phyloP scores from a whole-genome alignment of 2,113 vertebrate species.

The Lanius collurio region DNA sequence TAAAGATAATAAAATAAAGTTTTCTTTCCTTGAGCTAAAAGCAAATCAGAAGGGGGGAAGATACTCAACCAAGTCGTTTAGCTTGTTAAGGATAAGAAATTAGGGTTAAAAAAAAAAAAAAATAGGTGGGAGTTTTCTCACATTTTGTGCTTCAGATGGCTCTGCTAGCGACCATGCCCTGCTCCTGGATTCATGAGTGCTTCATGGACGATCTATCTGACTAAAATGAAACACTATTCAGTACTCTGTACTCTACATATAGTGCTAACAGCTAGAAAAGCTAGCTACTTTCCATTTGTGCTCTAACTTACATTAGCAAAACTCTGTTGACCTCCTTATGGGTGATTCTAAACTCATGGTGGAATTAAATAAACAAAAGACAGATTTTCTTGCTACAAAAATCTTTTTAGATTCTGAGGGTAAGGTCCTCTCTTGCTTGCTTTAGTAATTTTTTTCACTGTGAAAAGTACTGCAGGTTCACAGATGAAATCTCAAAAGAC shows the following conservation, averaged over 20 bases:
- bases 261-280: background rate
- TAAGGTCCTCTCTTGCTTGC: background rate
- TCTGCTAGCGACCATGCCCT: background rate
- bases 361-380: background rate
- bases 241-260: background rate
- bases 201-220: background rate
- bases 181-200: background rate
- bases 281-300: background rate
- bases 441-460: background rate
- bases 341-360: background rate
- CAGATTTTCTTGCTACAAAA: background rate
- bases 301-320: background rate
- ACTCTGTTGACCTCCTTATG: background rate
- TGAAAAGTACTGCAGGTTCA: background rate
- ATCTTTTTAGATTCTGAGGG: background rate
- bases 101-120: background rate
- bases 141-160: background rate
- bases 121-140: accelerated
- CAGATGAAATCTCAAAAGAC: background rate
- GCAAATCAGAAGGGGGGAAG: background rate
- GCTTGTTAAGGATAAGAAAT: background rate
- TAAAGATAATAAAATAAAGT: background rate
- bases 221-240: background rate
- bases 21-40: background rate
- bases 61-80: background rate